These are phyloP conservation scores for Ischnus inquisitorius DNA, from an alignment of 2,888 invertebrate species.

Conservation along the genomic window DNA sequence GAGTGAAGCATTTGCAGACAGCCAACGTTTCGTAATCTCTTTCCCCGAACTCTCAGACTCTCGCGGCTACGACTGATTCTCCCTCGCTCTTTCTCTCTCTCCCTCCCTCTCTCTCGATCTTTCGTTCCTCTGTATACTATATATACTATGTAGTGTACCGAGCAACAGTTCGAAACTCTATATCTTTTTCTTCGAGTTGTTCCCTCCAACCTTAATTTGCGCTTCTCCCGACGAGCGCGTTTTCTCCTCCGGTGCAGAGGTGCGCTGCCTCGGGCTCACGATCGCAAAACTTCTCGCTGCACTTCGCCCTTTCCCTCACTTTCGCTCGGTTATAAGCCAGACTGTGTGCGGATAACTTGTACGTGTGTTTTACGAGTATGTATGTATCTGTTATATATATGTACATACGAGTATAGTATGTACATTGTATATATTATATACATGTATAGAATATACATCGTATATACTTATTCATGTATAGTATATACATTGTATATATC, in stretches of 20 bases:
- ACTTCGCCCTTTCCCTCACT: conserved; percentile 38
- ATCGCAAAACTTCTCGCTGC: conserved; percentile 39
- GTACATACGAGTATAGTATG: neutral
- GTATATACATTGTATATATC: no score
- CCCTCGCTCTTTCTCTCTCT: neutral
- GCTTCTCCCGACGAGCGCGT: conserved; percentile 22
- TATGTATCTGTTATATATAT: no score
- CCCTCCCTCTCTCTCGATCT: neutral
- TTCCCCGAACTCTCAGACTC: conserved; percentile 60
- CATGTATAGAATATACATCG: neutral
- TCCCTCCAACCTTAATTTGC: conserved; percentile 60
- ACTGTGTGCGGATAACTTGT: conserved; percentile 1
- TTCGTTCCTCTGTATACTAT: neutral
- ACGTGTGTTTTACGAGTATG: no score
- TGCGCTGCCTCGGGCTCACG: conserved; percentile 19
- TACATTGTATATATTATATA: no score
- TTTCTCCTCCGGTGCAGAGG: conserved; percentile 34
- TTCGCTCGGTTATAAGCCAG: conserved; percentile 16
- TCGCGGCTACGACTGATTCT: conserved; percentile 25
- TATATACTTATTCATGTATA: neutral
- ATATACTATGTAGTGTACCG: conserved; percentile 17
- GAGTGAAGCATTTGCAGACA: conserved; percentile 47
- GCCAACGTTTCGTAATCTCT: conserved; percentile 61
- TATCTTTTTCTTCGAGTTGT: conserved; percentile 56
- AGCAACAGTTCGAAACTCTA: conserved; percentile 59